Evolutionary conservation across 1,140 invertebrate genomes (phyloP).

Genomic region (Neocloeon triangulifer): DNA sequence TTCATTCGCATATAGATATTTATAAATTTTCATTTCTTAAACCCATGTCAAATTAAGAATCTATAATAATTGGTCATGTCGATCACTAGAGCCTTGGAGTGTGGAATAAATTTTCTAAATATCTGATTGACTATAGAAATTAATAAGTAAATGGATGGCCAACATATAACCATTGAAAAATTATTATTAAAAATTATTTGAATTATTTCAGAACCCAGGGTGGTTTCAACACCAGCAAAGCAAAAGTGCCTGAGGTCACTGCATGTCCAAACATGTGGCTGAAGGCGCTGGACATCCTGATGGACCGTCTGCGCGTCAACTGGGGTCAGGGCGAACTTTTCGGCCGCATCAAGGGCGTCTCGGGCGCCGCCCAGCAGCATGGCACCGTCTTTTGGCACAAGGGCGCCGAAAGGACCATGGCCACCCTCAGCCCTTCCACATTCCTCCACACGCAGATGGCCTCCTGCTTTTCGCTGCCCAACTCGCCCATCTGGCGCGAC

Average conservation of each 20-base stretch:
- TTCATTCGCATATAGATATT: too few species aligned
- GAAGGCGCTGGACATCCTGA: slow-evolving; percentile 75
- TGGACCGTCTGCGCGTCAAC: slow-evolving; percentile 53
- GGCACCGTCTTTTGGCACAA: slow-evolving; percentile 85
- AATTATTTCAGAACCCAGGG: slow-evolving; percentile 38
- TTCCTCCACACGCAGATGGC: slow-evolving; percentile 64
- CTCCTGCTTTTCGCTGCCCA: slow-evolving; percentile 45
- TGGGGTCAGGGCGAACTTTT: slow-evolving; percentile 70
- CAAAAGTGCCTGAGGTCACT: slow-evolving; percentile 39
- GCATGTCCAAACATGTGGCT: slow-evolving; percentile 84
- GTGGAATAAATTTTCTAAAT: too few species aligned
- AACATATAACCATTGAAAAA: background rate
- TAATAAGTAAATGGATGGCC: background rate
- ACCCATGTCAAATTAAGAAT: background rate
- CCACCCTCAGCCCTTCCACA: slow-evolving; percentile 39
- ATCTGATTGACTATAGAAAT: too few species aligned
- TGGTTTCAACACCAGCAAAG: slow-evolving; percentile 38
- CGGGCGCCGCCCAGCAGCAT: slow-evolving; percentile 89
- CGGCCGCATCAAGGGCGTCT: slow-evolving; percentile 54
- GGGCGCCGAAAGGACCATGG: slow-evolving; percentile 38
- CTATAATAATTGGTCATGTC: background rate
- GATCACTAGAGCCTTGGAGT: background rate
- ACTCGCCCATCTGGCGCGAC: slow-evolving; percentile 96
- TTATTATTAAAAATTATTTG: slow-evolving; percentile 12
- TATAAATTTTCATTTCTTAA: background rate